Percentiles rank a stretch among this genome's conserved stretches.
Evolutionary conservation across 2,888 invertebrate genomes (phyloP).

Genomic region (Acanthoscelides obtectus): DNA sequence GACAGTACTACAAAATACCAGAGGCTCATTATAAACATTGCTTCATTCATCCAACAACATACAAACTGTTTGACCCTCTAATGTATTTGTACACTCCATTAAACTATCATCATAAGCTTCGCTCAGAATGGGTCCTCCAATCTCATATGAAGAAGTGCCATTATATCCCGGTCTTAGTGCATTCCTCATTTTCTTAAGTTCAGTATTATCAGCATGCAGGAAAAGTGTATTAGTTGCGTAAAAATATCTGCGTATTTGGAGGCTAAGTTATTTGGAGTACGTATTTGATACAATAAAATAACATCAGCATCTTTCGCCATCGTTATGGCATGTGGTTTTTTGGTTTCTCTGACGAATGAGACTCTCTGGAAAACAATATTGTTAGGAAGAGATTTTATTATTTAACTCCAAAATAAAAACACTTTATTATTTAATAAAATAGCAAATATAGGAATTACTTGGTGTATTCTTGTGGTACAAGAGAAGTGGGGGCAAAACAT

Average conservation of each 20-base stretch:
- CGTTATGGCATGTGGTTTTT: too few species aligned
- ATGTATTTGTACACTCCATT: constrained; percentile 3
- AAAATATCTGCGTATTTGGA: constrained; percentile 3
- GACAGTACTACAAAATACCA: constrained; percentile 3
- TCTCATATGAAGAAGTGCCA: not conserved
- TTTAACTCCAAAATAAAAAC: too few species aligned
- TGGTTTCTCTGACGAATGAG: too few species aligned
- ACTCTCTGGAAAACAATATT: too few species aligned
- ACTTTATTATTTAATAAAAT: too few species aligned
- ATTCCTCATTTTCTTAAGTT: constrained; percentile 1
- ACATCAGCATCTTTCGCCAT: too few species aligned
- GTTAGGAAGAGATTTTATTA: too few species aligned
- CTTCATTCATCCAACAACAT: constrained; percentile 7
- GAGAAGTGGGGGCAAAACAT: too few species aligned
- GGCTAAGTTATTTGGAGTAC: too few species aligned
- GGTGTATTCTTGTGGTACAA: too few species aligned
- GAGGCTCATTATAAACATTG: constrained; percentile 5
- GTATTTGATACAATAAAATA: too few species aligned
- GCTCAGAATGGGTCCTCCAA: constrained; percentile 4
- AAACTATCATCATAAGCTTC: constrained; percentile 2
- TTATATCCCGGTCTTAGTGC: constrained; percentile 5
- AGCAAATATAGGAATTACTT: too few species aligned
- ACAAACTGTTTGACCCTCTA: constrained; percentile 6
- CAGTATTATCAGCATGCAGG: constrained; percentile 4
- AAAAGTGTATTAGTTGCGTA: constrained; percentile 5